Base-by-base conservation (phyloP, 2,113 vertebrate genomes). In the Ellobius talpinus region DNA sequence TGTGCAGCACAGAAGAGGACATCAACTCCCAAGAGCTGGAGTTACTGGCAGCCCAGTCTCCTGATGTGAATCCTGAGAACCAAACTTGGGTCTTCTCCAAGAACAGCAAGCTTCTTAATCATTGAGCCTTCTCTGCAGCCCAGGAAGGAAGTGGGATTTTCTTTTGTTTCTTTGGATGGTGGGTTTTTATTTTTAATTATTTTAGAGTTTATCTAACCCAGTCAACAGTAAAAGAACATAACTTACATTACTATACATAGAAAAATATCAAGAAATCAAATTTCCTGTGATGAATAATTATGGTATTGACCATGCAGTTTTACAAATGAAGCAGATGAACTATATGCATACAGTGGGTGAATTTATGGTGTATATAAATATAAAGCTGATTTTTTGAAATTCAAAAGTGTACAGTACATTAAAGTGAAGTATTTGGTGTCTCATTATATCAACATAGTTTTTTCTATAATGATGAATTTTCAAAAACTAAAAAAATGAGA, bases 351-450 rank as follows among this genome's bases (percentile, higher is more conserved):
- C 3, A 92, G 12, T 88, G n/a, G 70, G 74, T 92, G 55, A 82
- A 85, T 95, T 74, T 87, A 93, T 52, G 42, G 7, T 81, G 29
- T 93, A 70, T 91, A 31, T 91, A 91, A 72, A 39, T 52, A 21
- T 94, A 96, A 89, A 97, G 31, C 63, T 82, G 33, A 52, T 96
- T 94, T 58, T 90, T 93, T 50, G 52, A 66, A 89, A 89, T 95
- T 82, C n/a, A 3, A 39, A 73, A 58, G 55, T 4, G 2, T 31
- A 4, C 3, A 73, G 39, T 17, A 52, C 33, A 87, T n/a, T 42
- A 72, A n/a, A 55, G 55, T 55, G 33, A 88, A 88, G 3, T 39
- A 24, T 61, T 23, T 74, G 7, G 36, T 76, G 0, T 0, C 3
- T 23, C 7, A 74, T 36, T 70, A 55, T 76, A 93, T 7, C 87